Conservation (phyloP, 2,113 vertebrate species). For the Dicrurus megarhynchus region DNA sequence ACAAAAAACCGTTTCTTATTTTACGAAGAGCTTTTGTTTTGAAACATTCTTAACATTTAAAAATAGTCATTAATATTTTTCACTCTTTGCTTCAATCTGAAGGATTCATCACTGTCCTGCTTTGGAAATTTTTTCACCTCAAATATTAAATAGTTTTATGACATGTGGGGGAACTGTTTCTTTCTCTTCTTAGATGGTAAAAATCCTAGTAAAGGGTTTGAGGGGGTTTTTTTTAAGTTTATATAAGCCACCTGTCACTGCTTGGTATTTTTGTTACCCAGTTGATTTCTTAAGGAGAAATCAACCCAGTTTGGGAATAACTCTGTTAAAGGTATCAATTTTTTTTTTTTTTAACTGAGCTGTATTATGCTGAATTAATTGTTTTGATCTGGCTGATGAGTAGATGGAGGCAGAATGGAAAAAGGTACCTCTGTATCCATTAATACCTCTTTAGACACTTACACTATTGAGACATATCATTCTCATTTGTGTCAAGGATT, state of each 20-base stretch:
- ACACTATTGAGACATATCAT: neutral
- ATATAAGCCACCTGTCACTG: neutral
- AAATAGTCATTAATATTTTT: neutral
- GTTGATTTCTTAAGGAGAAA: neutral
- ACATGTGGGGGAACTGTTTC: neutral
- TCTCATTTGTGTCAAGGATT: neutral
- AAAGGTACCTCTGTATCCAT: neutral
- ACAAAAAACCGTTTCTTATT: neutral
- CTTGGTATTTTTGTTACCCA: neutral
- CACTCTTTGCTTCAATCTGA: neutral
- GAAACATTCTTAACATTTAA: neutral
- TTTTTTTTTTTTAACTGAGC: neutral
- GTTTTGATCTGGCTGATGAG: neutral
- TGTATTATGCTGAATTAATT: neutral
- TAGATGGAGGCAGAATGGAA: neutral
- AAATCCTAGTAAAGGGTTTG: neutral
- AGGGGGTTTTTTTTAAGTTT: fast-evolving
- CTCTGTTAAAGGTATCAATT: neutral
- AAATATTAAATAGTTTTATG: neutral
- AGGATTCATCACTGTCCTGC: neutral
- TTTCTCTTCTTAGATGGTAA: neutral
- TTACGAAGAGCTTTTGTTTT: neutral
- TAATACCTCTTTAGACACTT: neutral
- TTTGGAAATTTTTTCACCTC: neutral
- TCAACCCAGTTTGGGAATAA: neutral